Conservation (phyloP, 2,888 invertebrate genomes). For the Troilus luridus region DNA sequence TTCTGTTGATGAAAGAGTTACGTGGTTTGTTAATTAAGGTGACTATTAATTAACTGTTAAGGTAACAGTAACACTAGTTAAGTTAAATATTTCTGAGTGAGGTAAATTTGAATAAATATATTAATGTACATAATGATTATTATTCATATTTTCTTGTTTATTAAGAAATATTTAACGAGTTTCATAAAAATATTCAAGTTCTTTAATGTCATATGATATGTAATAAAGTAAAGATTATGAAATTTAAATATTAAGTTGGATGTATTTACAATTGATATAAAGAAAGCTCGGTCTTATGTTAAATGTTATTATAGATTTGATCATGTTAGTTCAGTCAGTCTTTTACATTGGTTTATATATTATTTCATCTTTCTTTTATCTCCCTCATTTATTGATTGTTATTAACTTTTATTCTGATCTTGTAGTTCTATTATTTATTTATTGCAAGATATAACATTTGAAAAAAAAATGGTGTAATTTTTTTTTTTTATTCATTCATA, state of each 20-base stretch:
- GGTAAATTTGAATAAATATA: neutral
- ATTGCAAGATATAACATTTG: neutral
- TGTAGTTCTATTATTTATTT: neutral
- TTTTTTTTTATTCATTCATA: neutral
- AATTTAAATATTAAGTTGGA: neutral
- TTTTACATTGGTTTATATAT: neutral
- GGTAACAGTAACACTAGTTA: slow-evolving; percentile 32
- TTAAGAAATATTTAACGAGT: neutral
- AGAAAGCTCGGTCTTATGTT: neutral
- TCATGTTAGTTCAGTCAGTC: neutral
- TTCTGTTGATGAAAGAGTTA: neutral
- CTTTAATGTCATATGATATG: neutral
- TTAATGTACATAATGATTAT: neutral
- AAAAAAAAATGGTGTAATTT: neutral
- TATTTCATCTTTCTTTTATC: neutral
- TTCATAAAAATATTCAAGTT: neutral
- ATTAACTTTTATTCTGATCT: neutral
- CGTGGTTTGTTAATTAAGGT: slow-evolving; percentile 47
- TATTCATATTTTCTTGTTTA: neutral
- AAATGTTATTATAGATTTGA: neutral
- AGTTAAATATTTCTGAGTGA: neutral
- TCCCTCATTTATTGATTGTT: neutral
- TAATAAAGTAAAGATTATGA: neutral
- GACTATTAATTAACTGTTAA: slow-evolving; percentile 13
- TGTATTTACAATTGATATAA: slow-evolving; percentile 30